Conservation (phyloP, 2,113 vertebrate genomes). For the Prionailurus bengalensis region DNA sequence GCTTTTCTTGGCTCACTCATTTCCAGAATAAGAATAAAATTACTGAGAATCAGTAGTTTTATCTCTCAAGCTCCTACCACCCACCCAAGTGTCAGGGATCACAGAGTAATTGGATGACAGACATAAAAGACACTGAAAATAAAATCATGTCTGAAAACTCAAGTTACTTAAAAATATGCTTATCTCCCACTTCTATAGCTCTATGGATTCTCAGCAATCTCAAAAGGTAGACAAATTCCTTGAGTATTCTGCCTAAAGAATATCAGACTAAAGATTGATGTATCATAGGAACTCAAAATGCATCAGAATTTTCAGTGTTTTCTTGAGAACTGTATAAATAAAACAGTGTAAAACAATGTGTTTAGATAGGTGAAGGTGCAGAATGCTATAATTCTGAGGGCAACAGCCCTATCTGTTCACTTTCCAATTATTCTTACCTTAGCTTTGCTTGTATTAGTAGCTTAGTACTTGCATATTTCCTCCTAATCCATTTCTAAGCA, state of each 20-base stretch:
- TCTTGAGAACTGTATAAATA: neutral
- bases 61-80: neutral
- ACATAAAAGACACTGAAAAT: neutral
- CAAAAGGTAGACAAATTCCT: neutral
- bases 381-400: neutral
- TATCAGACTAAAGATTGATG: neutral
- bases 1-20: neutral
- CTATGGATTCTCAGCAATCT: conserved; percentile 11
- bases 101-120: neutral
- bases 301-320: neutral
- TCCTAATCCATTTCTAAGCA: neutral
- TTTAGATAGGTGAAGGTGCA: neutral
- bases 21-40: conserved; percentile 31
- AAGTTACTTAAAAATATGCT: conserved; percentile 25
- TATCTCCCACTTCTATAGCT: neutral
- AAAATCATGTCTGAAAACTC: neutral
- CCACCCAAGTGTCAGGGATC: neutral
- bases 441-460: neutral
- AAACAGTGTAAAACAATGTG: neutral
- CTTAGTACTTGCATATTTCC: neutral
- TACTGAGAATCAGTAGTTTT: neutral
- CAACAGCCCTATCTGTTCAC: neutral
- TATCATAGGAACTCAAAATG: neutral
- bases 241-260: neutral
- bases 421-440: neutral